Evolutionary conservation across 2,888 invertebrate genomes (phyloP).

Genomic region (Drosophila mimica): DNA sequence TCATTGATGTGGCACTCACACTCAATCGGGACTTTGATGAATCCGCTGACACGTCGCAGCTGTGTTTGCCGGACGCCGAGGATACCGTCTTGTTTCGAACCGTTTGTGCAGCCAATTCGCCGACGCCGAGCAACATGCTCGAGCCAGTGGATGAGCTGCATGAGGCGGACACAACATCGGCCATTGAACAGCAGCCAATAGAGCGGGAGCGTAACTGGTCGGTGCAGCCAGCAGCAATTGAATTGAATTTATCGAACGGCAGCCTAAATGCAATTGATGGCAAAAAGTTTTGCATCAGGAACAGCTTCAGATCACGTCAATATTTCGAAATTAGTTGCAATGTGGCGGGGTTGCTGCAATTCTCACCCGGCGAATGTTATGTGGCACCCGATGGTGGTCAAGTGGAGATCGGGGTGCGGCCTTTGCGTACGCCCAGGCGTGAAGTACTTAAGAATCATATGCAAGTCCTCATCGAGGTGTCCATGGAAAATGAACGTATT

Average conservation of each 20-base stretch:
- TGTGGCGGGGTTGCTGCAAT: constrained; percentile 70
- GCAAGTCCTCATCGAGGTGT: constrained; percentile 72
- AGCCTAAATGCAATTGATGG: constrained; percentile 10
- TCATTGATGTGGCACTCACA: constrained; percentile 83
- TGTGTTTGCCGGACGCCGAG: constrained; percentile 82
- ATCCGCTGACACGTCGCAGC: constrained; percentile 74
- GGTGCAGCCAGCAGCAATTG: constrained; percentile 71
- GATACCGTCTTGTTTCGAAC: constrained; percentile 84
- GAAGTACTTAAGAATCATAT: constrained; percentile 44
- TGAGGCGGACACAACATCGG: constrained; percentile 57
- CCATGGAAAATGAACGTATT: constrained; percentile 83
- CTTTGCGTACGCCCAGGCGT: constrained; percentile 41
- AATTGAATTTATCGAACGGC: constrained; percentile 51
- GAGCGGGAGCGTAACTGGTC: constrained; percentile 75
- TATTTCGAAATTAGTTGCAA: constrained; percentile 81
- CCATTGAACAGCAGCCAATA: constrained; percentile 29
- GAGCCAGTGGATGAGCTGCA: constrained; percentile 77
- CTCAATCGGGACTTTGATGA: constrained; percentile 83
- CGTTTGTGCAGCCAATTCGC: constrained; percentile 73
- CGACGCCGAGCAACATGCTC: constrained; percentile 69
- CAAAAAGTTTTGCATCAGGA: constrained; percentile 61
- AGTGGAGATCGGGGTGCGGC: constrained; percentile 63
- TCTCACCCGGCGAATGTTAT: constrained; percentile 76
- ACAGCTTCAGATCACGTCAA: constrained; percentile 75
- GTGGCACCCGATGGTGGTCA: constrained; percentile 77